Evolutionary conservation across 2,113 vertebrate genomes (phyloP).

Genomic region (Illadopsis cleaveri): DNA sequence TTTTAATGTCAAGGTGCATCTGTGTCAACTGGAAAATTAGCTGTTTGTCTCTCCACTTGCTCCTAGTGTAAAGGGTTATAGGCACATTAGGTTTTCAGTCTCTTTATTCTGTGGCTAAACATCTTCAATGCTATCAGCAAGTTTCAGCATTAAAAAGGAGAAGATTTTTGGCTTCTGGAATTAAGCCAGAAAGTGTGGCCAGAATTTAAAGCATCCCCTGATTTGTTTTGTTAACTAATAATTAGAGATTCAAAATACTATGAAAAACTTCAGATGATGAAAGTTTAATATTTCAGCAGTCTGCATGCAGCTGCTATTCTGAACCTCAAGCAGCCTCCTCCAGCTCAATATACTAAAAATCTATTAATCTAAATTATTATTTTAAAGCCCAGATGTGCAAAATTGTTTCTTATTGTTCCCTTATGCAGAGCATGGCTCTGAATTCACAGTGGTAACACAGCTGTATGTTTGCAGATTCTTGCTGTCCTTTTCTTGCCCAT

Average conservation of each 20-base stretch:
- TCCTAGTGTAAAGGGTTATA: neutral
- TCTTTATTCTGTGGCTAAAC: neutral
- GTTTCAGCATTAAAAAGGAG: neutral
- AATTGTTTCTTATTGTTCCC: neutral
- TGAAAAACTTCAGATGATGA: neutral
- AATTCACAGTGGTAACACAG: neutral
- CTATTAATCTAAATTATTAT: neutral
- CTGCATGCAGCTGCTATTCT: neutral
- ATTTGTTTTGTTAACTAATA: slow-evolving; percentile 37
- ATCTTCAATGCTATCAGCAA: neutral
- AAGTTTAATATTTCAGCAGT: slow-evolving; percentile 29
- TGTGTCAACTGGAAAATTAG: neutral
- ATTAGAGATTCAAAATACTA: neutral
- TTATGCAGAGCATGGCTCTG: neutral
- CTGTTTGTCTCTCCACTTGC: neutral
- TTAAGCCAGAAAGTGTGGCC: neutral
- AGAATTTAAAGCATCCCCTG: slow-evolving; percentile 12
- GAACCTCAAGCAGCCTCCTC: neutral
- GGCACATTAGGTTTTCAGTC: neutral
- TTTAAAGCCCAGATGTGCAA: slow-evolving; percentile 22
- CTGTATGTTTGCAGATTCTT: neutral
- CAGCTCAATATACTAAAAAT: neutral
- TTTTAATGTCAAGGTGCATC: neutral
- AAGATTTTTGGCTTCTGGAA: neutral
- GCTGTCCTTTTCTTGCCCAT: neutral